phyloP scores from a whole-genome alignment of 2,888 invertebrate genomes.

The Glyphotaelius pellucidus region DNA sequence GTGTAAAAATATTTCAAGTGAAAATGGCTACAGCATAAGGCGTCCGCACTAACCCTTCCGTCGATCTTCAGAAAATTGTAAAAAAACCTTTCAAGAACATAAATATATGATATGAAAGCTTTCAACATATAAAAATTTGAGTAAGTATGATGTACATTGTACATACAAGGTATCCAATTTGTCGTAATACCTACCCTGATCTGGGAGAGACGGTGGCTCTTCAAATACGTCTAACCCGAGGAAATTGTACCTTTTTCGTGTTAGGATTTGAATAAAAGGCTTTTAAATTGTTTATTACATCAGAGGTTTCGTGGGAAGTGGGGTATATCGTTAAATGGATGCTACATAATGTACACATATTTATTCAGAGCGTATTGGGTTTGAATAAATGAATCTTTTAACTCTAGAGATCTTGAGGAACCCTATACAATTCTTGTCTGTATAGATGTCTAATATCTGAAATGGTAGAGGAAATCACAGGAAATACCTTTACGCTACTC shows the following conservation, averaged over 20 bases:
- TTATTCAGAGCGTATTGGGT: constrained; percentile 2
- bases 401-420: not conserved
- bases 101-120: not conserved
- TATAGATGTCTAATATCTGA: not conserved
- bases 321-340: not conserved
- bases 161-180: constrained; percentile 2
- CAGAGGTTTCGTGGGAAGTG: not conserved
- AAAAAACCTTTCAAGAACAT: not conserved
- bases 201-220: not conserved
- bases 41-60: not conserved
- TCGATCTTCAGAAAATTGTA: not conserved
- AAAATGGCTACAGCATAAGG: not conserved
- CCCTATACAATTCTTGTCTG: not conserved
- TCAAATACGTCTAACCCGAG: not conserved
- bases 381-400: not conserved
- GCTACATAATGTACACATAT: not conserved
- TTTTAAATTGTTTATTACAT: constrained; percentile 2
- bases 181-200: not conserved
- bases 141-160: not conserved
- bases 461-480: not conserved
- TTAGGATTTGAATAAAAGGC: not conserved
- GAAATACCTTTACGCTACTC: not conserved
- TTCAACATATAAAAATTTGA: not conserved
- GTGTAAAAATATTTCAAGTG: not conserved
- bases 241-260: not conserved